Conservation (phyloP, 2,113 vertebrate species). For the Pluvialis apricaria region DNA sequence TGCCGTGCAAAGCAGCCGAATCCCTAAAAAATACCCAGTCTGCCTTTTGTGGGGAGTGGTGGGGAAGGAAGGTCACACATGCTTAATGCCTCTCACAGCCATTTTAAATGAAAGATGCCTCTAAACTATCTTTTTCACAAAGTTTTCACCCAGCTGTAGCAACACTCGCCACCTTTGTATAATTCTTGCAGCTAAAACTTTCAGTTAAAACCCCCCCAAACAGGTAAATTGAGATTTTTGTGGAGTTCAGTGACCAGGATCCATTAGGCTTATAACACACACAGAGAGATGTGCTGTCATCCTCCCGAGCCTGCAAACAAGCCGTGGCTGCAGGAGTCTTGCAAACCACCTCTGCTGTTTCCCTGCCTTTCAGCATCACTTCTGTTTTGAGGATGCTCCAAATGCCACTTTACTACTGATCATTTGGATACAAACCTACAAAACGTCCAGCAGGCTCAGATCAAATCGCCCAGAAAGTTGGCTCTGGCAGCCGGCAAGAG, state of each 20-base stretch:
- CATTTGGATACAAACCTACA: not conserved
- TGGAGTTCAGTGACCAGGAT: not conserved
- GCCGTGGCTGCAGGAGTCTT: not conserved
- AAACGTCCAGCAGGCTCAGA: constrained; percentile 9
- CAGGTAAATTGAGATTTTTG: not conserved
- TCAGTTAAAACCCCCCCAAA: fast-evolving
- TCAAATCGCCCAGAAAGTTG: not conserved
- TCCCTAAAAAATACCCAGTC: not conserved
- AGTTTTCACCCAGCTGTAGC: not conserved
- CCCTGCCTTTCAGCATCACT: not conserved
- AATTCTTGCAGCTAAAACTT: not conserved
- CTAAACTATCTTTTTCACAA: not conserved
- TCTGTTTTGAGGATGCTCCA: constrained; percentile 6
- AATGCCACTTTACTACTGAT: not conserved
- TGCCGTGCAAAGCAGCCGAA: not conserved
- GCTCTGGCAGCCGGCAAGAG: not conserved
- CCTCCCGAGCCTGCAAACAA: not conserved
- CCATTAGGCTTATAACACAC: not conserved
- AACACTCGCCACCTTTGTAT: not conserved
- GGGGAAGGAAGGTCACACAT: not conserved
- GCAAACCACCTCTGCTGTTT: not conserved
- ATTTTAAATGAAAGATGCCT: not conserved
- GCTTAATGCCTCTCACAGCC: not conserved
- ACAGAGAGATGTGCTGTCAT: not conserved
- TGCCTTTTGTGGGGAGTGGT: not conserved